Evolutionary conservation across 2,113 vertebrate genomes (phyloP), one percentile per base, ranked within the genome.

Genomic region (Thamnophis sirtalis): DNA sequence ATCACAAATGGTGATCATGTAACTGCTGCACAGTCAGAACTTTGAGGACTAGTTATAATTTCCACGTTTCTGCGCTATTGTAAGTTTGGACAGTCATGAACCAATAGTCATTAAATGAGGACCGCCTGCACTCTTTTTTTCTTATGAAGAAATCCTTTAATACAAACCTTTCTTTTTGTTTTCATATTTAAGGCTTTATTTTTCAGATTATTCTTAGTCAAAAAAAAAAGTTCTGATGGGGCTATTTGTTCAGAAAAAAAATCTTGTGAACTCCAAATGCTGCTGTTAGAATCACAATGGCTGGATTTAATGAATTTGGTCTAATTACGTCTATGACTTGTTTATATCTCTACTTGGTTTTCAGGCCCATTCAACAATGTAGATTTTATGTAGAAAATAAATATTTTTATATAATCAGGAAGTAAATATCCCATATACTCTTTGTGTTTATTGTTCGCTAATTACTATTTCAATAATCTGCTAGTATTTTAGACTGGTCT

Each of bases 381-480:
- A 38, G 51, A 50, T 43, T 38, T 85, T 33, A 15, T 50, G 84
- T 26, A 21, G 26, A 26, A 55, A 43, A 50, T 22, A 91, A 49
- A 85, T 26, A 15, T 6, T 13, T 26, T 80, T n/a, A 60, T 21
- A 86, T 51, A 54, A 63, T 38, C 11, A 26, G 55, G 13, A n/a
- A 85, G 13, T 49, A 58, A 92, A 93, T 58, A 63, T 90, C 43
- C 24, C 94, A 90, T 93, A 38, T 93, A 15, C 84, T 56, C 7
- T 92, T 92, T 90, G 54, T 24, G 86, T 93, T 60, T 91, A 84
- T 90, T 95, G 38, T 58, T 28, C 90, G 38, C 84, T 68, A 68
- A 11, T 92, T 93, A 43, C 22, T 38, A 63, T 28, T 90, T 92
- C 56, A 0, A 0, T n/a, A 58, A 48, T 54, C 92, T 17, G 1